Evolutionary conservation across 64 coral and sea anemone genomes (phyloP).

Genomic region (Trachythela sp.): DNA sequence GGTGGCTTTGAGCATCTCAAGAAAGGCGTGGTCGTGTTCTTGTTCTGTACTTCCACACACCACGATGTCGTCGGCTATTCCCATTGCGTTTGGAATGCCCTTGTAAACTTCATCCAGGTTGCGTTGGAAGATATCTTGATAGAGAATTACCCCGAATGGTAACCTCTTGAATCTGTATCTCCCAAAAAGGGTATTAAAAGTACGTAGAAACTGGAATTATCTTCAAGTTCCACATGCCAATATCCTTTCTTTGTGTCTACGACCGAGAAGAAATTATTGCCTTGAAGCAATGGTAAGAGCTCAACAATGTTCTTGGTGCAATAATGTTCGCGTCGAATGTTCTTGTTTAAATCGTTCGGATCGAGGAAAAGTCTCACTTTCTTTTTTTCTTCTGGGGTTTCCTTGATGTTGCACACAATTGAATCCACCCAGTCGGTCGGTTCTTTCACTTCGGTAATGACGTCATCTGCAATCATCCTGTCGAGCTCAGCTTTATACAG

Average conservation of each 20-base stretch:
- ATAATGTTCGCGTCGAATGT: conserved; percentile 31
- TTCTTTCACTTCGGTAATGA: conserved; percentile 24
- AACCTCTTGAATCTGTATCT: not conserved
- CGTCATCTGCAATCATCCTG: no score
- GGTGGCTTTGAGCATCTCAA: conserved; percentile 40
- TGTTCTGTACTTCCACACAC: not conserved
- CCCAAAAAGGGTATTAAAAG: not conserved
- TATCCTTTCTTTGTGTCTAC: conserved; percentile 3
- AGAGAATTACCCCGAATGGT: not conserved
- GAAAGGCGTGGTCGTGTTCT: conserved; percentile 24
- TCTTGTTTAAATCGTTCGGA: conserved; percentile 50
- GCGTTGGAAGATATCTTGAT: not conserved
- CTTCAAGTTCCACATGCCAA: not conserved
- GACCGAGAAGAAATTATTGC: conserved; percentile 43
- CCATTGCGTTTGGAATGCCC: not conserved
- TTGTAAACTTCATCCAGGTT: not conserved
- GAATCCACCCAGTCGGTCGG: conserved; percentile 49
- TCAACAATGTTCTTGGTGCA: conserved; percentile 42
- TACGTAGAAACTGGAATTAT: not conserved
- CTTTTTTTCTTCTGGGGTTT: conserved; percentile 36
- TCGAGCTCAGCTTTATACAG: conserved; percentile 28
- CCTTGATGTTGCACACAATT: conserved; percentile 41
- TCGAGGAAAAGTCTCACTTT: conserved; percentile 49
- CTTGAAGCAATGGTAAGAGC: conserved; percentile 32
- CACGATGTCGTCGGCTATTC: not conserved